Percentiles rank a stretch among this genome's conserved stretches.
These are phyloP conservation scores for Xenopus borealis DNA, from an alignment of 2,113 vertebrate genomes.

Conservation along the genomic window DNA sequence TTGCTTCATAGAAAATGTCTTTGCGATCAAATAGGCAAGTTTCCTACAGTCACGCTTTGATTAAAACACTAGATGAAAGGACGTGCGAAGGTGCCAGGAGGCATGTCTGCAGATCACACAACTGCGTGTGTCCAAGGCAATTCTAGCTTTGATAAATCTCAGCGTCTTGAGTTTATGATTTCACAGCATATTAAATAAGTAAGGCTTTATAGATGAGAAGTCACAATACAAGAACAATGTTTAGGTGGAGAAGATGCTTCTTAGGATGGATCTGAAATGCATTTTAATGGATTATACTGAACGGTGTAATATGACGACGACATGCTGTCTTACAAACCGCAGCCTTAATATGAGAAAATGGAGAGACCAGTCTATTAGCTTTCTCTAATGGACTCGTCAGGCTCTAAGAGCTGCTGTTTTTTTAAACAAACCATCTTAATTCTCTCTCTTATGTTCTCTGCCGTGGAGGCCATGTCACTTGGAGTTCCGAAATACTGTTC, in stretches of 20 bases:
- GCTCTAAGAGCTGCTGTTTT: conserved; percentile 77
- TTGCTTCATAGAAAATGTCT: neutral
- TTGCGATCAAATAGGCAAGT: neutral
- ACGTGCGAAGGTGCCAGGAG: neutral
- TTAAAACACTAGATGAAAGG: conserved; percentile 3
- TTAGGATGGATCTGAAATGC: conserved; percentile 62
- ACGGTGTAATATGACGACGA: conserved; percentile 55
- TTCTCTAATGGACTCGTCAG: conserved; percentile 63
- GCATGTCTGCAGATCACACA: neutral
- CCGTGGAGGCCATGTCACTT: conserved; percentile 85
- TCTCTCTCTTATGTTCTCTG: conserved; percentile 88
- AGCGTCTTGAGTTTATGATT: conserved; percentile 63
- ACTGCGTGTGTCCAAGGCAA: neutral
- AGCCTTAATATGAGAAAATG: conserved; percentile 53
- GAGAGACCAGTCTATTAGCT: conserved; percentile 68
- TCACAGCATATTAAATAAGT: conserved; percentile 72
- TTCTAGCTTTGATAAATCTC: conserved; percentile 57
- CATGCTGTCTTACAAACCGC: conserved; percentile 62
- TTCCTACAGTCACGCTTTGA: conserved; percentile 10
- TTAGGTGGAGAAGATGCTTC: conserved; percentile 57
- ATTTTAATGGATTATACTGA: conserved; percentile 58
- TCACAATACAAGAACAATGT: conserved; percentile 62
- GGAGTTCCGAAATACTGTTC: conserved; percentile 95
- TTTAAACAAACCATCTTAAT: conserved; percentile 89
- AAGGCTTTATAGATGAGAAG: conserved; percentile 69